Evolutionary conservation across 2,797 vertebrate genomes (phyloP).

Genomic region (Xyrichtys novacula): DNA sequence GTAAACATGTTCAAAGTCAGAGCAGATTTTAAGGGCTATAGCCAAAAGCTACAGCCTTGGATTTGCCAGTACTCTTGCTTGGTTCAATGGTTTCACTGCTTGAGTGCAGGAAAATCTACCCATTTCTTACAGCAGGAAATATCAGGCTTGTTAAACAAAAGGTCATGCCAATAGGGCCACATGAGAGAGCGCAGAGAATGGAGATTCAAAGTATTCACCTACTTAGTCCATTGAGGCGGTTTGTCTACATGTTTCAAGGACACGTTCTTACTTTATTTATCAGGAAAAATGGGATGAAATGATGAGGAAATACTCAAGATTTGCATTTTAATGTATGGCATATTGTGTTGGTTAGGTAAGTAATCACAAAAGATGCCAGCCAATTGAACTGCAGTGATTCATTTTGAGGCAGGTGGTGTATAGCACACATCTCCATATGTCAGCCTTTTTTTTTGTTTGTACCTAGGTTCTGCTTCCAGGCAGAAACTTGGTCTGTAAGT

Average conservation of each 20-base stretch:
- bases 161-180: background rate
- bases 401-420: too few relatives aligned
- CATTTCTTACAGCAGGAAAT: background rate
- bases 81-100: background rate
- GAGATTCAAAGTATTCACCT: background rate
- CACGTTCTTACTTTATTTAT: background rate
- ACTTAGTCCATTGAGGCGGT: background rate
- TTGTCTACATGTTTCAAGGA: background rate
- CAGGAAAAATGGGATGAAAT: background rate
- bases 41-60: background rate
- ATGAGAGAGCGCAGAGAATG: background rate
- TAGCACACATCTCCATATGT: background rate
- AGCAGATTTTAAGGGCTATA: background rate
- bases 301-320: background rate
- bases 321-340: background rate
- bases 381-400: too few relatives aligned
- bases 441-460: background rate
- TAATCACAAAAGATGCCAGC: background rate
- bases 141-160: constrained; percentile 7
- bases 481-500: background rate
- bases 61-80: background rate
- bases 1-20: background rate
- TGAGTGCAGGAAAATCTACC: background rate
- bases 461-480: background rate
- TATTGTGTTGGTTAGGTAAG: background rate